Evolutionary conservation across 1,140 invertebrate species (phyloP), one percentile per base, ranked within the genome.

Genomic region (Orius insidiosus): DNA sequence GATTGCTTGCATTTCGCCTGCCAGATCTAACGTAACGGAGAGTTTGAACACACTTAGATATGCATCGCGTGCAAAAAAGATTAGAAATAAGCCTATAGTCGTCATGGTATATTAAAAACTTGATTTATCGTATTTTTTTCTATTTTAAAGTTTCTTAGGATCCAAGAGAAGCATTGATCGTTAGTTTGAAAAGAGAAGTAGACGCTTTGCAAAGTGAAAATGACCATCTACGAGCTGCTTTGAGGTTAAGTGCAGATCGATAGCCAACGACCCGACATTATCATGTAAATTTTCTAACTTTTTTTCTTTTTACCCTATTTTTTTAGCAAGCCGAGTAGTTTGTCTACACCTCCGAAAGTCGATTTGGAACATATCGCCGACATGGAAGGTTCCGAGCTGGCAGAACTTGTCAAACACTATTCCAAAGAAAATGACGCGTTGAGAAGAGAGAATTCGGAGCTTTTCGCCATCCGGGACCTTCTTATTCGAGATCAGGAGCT

Each of bases 1-100:
- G 90, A 93, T 98, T 54, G 93, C 94, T 1, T 89, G 85, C 55
- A 78, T 89, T 48, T 87, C 87, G 0, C 85, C 86, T 10, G 79
- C 82, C 0, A 73, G 75, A 53, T 82, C 80, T 0, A 96, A 94
- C 60, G 66, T 82, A 48, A 80, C 76, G 49, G 93, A 97, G 65
- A 88, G 87, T 0, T 63, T 95, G 2, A 96, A 93, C 62, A 93
- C 93, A 0, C 66, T 97, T 2, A 66, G 85, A 9, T 92, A 90
- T 65, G 87, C 86, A 0, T 76, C 83, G 0, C 63, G 86, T 54
- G 85, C 86, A 0, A 90, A 89, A 63, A 78, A 77, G 58, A 90
- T 92, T 45, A 75, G 79, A 55, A 87, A 84, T 0, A 89, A 89
- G 60, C 87, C 86, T 0, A 74, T 90, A 34, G 77, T 90, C n/a